Conservation (phyloP, 2,113 vertebrate genomes). For the Argyrosomus japonicus region DNA sequence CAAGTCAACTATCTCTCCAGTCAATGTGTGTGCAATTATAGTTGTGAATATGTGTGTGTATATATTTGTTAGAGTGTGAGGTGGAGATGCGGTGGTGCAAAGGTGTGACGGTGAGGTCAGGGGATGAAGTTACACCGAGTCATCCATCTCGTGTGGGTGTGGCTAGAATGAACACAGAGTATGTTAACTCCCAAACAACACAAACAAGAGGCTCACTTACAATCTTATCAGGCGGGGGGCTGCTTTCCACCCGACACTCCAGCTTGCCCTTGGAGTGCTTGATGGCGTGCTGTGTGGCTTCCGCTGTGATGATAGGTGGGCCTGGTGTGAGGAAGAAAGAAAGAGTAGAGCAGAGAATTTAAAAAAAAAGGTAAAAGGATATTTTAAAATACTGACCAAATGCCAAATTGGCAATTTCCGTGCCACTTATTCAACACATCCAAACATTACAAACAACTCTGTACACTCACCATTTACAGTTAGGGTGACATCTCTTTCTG, state of each 20-base stretch:
- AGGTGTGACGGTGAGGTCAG: constrained; percentile 70
- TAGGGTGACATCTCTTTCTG: constrained; percentile 87
- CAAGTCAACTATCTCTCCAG: constrained; percentile 40
- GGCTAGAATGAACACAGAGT: background rate
- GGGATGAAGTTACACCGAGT: constrained; percentile 56
- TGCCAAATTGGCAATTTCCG: background rate
- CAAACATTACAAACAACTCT: background rate
- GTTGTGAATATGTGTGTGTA: constrained; percentile 46
- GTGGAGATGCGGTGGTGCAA: constrained; percentile 36
- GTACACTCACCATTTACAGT: constrained; percentile 89
- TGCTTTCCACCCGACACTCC: constrained; percentile 90
- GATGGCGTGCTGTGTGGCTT: constrained; percentile 85
- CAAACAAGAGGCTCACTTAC: constrained; percentile 81
- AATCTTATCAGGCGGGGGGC: constrained; percentile 90
- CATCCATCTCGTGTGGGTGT: constrained; percentile 36
- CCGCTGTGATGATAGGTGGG: constrained; percentile 89
- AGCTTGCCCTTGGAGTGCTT: constrained; percentile 90
- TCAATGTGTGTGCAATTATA: constrained; percentile 55
- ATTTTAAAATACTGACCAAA: constrained; percentile 22
- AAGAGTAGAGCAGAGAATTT: background rate
- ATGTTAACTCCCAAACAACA: constrained; percentile 23
- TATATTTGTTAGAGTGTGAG: constrained; percentile 35
- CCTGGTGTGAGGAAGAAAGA: constrained; percentile 79
- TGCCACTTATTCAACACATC: background rate
- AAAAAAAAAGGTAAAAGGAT: background rate